Evolutionary conservation across 2,797 vertebrate genomes (phyloP), one percentile per base, ranked within the genome.

Genomic region (Peromyscus eremicus): DNA sequence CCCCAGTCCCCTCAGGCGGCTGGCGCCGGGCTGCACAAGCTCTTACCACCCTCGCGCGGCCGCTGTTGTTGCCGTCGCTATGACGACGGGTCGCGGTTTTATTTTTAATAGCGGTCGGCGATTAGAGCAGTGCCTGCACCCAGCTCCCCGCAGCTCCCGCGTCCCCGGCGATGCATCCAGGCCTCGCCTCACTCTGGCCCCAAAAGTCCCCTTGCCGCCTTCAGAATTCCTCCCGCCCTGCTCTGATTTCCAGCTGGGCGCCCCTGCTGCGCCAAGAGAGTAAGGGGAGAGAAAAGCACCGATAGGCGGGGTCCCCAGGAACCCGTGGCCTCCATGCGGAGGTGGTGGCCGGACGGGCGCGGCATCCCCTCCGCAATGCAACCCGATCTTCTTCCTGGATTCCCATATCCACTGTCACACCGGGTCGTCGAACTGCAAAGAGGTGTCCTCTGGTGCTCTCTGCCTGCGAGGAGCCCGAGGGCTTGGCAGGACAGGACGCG

Each of bases 31-130:
- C 83, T 46, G 82, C 86, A 66, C 40, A 93, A 95, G 89, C 95
- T 98, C 85, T 86, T 87, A 91, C 97, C 98, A 98, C 97, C 96
- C 93, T 96, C 97, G 86, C 95, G 91, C 91, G 43, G 95, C 81
- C 81, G 89, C 97, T 98, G 97, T 98, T 98, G 97, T 98, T 96
- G 97, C 96, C 97, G 98, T 98, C 98, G 96, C 98, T 98, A 98
- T 98, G 98, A 95, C 98, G 98, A 98, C 98, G 40, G 86, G 94
- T 97, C 23, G 0, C 86, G 87, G 93, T 97, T 98, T 97, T 97
- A 98, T 98, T 97, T 98, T 98, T 98, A 98, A 98, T 96, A 97
- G 96, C 94, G 82, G 92, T 91, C 90, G 83, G 93, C 55, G 95
- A 96, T 98, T 97, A 97, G 60, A 73, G 95, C 93, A 94, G 84